A percentile compares a stretch with the other conserved stretches of the same genome.
Conservation (phyloP, 2,888 invertebrate species). For the Agrochola macilenta region DNA sequence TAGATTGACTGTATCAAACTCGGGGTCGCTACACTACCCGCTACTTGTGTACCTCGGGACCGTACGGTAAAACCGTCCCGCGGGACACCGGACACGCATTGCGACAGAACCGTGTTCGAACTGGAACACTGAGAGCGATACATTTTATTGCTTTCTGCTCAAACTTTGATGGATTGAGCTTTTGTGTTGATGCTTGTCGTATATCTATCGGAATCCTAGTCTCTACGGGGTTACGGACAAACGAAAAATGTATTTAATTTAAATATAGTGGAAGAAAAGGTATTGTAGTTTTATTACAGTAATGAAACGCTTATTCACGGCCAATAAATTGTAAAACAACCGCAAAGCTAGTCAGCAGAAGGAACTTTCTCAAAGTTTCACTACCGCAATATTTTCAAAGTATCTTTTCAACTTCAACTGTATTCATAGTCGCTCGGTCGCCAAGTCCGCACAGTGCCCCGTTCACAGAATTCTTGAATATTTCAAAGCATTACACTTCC, state of each 20-base stretch:
- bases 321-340: conserved; percentile 45
- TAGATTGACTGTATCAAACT: conserved; percentile 46
- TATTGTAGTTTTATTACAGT: conserved; percentile 16
- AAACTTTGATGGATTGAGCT: conserved; percentile 49
- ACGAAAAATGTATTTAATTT: neutral
- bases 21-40: conserved; percentile 36
- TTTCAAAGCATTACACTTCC: conserved; percentile 76
- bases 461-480: conserved; percentile 73
- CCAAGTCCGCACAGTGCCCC: conserved; percentile 64
- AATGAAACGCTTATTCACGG: conserved; percentile 33
- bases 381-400: conserved; percentile 49
- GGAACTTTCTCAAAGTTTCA: conserved; percentile 40
- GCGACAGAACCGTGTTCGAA: conserved; percentile 69
- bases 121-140: conserved; percentile 39
- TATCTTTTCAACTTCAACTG: conserved; percentile 40
- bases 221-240: neutral
- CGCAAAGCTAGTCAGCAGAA: conserved; percentile 24
- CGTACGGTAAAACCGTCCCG: conserved; percentile 67
- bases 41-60: conserved; percentile 53
- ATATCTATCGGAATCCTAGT: neutral
- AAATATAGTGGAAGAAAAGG: neutral
- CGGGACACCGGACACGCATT: conserved; percentile 74
- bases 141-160: conserved; percentile 41
- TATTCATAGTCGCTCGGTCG: conserved; percentile 50
- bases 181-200: conserved; percentile 23